Percentiles rank a stretch among this genome's conserved stretches.
These are phyloP conservation scores for Sphaeramia orbicularis DNA, from an alignment of 2,797 vertebrate species.

Conservation along the genomic window DNA sequence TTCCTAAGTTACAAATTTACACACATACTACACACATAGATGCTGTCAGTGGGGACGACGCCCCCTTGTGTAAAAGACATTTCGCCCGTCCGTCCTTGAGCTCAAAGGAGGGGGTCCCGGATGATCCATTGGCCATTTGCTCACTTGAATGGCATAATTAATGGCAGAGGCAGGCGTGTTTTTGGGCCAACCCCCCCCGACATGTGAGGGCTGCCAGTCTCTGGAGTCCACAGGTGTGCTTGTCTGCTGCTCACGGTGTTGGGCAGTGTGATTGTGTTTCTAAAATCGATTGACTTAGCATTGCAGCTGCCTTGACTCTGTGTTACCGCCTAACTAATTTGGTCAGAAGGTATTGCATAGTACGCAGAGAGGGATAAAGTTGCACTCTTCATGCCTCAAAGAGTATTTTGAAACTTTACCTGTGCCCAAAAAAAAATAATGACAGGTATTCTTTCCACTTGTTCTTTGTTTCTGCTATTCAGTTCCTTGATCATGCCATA, in stretches of 20 bases:
- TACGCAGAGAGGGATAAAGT: constrained; percentile 1
- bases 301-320: not conserved
- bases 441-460: not conserved
- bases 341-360: constrained; percentile 10
- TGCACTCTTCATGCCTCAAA: not conserved
- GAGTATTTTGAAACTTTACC: constrained; percentile 5
- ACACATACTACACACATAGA: constrained; percentile 20
- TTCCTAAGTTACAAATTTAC: not conserved
- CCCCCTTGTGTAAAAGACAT: constrained; percentile 64
- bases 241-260: constrained; percentile 13
- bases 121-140: constrained; percentile 59
- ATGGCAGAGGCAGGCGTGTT: constrained; percentile 55
- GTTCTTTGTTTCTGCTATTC: not conserved
- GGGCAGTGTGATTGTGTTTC: constrained; percentile 9
- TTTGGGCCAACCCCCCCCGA: constrained; percentile 55
- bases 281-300: not conserved
- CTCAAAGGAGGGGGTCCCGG: constrained; percentile 30
- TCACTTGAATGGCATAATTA: constrained; percentile 66
- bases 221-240: constrained; percentile 29
- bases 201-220: constrained; percentile 44
- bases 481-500: constrained; percentile 6
- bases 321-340: constrained; percentile 3
- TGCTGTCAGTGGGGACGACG: constrained; percentile 44
- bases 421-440: not conserved
- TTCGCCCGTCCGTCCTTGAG: constrained; percentile 68